Conservation (phyloP, 2,888 invertebrate species). For the Pristionchus maxplancki region DNA sequence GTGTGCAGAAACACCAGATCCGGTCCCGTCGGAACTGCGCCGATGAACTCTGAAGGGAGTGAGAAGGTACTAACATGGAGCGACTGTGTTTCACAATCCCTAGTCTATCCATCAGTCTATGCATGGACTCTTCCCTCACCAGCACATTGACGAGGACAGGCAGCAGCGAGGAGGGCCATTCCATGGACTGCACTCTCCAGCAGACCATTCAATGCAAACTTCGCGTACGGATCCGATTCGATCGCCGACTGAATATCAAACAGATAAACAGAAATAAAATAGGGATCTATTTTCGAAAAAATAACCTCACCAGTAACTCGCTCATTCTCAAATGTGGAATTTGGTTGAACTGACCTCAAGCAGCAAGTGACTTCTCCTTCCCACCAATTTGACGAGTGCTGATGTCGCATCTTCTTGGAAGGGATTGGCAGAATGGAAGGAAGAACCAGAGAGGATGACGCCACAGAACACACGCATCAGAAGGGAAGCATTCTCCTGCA, state of each 20-base stretch:
- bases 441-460: background rate
- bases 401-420: background rate
- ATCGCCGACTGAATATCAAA: background rate
- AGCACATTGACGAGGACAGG: background rate
- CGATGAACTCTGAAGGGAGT: background rate
- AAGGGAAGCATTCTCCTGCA: background rate
- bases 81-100: too few species aligned
- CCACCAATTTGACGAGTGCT: background rate
- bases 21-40: background rate
- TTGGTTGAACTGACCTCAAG: too few species aligned
- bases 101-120: too few species aligned
- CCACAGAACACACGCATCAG: background rate
- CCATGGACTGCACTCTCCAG: background rate
- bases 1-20: background rate
- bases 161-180: background rate
- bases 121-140: constrained; percentile 10
- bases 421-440: background rate
- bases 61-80: too few species aligned
- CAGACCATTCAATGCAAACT: background rate
- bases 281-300: too few species aligned
- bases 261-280: too few species aligned
- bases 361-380: too few species aligned
- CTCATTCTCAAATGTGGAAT: too few species aligned
- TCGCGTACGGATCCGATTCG: background rate
- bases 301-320: too few species aligned